Percentiles rank a stretch among this genome's conserved stretches.
phyloP scores from a whole-genome alignment of 2,113 vertebrate genomes.

The Pyrgilauda ruficollis region DNA sequence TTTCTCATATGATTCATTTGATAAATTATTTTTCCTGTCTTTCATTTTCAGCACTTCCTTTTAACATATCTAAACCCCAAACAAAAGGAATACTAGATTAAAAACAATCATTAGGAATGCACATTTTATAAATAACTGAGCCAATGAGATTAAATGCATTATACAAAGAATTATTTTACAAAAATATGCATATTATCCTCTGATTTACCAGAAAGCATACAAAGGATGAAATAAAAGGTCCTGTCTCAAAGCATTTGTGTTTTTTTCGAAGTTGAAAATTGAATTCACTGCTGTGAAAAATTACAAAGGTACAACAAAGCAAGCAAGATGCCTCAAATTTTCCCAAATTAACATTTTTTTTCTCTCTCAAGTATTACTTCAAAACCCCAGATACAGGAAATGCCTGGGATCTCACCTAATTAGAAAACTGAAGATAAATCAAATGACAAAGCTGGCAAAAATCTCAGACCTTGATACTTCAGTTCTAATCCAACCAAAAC shows the following conservation, averaged over 20 bases:
- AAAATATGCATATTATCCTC: background rate
- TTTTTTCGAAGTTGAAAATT: background rate
- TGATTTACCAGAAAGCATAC: background rate
- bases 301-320: background rate
- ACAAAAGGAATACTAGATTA: background rate
- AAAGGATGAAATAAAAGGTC: background rate
- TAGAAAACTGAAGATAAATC: background rate
- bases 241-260: background rate
- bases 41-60: background rate
- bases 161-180: background rate
- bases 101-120: background rate
- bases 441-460: background rate
- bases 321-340: background rate
- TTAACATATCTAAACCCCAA: background rate
- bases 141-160: background rate
- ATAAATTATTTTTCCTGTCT: conserved; percentile 16
- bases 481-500: background rate
- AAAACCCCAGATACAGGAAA: background rate
- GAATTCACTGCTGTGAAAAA: background rate
- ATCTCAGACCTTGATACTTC: background rate
- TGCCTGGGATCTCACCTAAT: background rate
- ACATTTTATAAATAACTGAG: background rate
- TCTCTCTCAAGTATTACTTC: background rate
- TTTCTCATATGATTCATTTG: conserved; percentile 1
- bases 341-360: background rate